These are phyloP conservation scores for Chaetodon trifascialis DNA, from an alignment of 2,113 vertebrate species.

Conservation along the genomic window DNA sequence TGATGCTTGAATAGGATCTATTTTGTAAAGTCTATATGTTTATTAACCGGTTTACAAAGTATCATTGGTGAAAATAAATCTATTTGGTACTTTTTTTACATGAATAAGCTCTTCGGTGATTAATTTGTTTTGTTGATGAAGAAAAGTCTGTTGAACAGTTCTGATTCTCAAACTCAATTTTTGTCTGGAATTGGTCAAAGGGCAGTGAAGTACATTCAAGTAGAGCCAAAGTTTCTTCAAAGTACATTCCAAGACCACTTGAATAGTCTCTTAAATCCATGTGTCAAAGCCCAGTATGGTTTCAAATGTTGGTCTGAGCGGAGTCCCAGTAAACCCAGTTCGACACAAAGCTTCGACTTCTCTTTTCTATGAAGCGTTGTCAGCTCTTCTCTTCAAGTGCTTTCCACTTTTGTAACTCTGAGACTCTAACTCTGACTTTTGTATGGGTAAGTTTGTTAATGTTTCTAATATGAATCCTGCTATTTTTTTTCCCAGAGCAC, in stretches of 20 bases:
- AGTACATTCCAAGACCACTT: conserved; percentile 4
- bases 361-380: conserved; percentile 35
- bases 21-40: conserved; percentile 69
- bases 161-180: not conserved
- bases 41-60: conserved; percentile 74
- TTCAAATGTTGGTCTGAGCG: not conserved
- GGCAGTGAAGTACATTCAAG: not conserved
- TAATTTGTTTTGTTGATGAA: conserved; percentile 6
- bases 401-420: conserved; percentile 63
- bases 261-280: not conserved
- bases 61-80: conserved; percentile 67
- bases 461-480: conserved; percentile 75
- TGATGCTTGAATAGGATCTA: conserved; percentile 59
- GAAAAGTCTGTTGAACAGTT: not conserved
- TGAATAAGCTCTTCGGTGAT: conserved; percentile 24
- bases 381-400: conserved; percentile 42
- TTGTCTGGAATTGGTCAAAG: not conserved
- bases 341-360: not conserved
- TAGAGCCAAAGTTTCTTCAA: conserved; percentile 1
- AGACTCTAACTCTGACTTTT: conserved; percentile 51
- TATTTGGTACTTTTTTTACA: conserved; percentile 68
- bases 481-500: conserved; percentile 85
- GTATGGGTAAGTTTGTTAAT: conserved; percentile 77
- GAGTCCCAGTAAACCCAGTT: not conserved
- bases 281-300: not conserved